Percentiles rank a stretch among this genome's conserved stretches.
Evolutionary conservation across 2,888 invertebrate species (phyloP).

Genomic region (Nymphalis c-album): DNA sequence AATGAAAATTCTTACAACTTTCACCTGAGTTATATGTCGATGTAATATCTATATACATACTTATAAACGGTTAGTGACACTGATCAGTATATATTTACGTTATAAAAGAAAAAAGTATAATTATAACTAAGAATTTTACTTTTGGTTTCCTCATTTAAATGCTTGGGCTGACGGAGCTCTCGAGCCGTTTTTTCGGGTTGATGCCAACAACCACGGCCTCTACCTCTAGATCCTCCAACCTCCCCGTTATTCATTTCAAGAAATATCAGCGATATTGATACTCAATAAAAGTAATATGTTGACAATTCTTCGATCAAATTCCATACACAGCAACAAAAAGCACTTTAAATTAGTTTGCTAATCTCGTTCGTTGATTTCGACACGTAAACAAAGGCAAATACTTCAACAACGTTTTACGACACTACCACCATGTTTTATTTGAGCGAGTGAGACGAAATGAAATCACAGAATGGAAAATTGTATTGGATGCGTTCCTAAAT

Average conservation of each 20-base stretch:
- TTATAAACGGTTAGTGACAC: slow-evolving; percentile 57
- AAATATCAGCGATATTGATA: slow-evolving; percentile 44
- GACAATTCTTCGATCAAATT: slow-evolving; percentile 54
- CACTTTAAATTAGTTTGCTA: slow-evolving; percentile 27
- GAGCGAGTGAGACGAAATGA: slow-evolving; percentile 46
- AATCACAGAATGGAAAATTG: slow-evolving; percentile 18
- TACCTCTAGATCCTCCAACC: slow-evolving; percentile 74
- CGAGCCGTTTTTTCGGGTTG: slow-evolving; percentile 72
- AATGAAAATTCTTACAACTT: slow-evolving; percentile 73
- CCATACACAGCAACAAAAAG: slow-evolving; percentile 59
- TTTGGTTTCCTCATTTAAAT: slow-evolving; percentile 62
- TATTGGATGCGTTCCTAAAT: slow-evolving; percentile 17
- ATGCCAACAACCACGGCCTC: slow-evolving; percentile 78
- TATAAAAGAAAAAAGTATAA: neutral
- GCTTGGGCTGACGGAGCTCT: slow-evolving; percentile 73
- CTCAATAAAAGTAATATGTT: slow-evolving; percentile 46
- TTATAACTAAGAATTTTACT: slow-evolving; percentile 48
- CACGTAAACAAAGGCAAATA: slow-evolving; percentile 80
- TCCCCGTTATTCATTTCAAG: slow-evolving; percentile 80
- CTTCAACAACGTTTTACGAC: slow-evolving; percentile 61
- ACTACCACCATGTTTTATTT: slow-evolving; percentile 72
- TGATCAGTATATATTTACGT: slow-evolving; percentile 18
- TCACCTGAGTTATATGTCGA: slow-evolving; percentile 60
- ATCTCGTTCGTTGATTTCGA: slow-evolving; percentile 50
- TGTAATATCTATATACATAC: slow-evolving; percentile 32